These are phyloP conservation scores for Minunthozetes semirufus DNA, from an alignment of 2,888 invertebrate species.

Conservation along the genomic window DNA sequence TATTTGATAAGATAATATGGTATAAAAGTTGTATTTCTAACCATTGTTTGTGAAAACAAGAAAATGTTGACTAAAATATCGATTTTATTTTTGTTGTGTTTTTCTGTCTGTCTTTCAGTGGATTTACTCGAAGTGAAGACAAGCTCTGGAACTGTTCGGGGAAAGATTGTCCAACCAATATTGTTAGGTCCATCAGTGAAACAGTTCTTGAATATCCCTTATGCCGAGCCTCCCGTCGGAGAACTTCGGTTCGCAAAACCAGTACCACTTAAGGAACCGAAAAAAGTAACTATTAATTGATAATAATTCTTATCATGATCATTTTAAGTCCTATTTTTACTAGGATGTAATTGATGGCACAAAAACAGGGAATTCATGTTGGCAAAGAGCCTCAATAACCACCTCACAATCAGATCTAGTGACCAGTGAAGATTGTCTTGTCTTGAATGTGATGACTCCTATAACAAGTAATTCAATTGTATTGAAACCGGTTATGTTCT, in stretches of 20 bases:
- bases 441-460: conserved; percentile 4
- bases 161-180: too few relatives aligned
- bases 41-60: too few relatives aligned
- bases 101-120: too few relatives aligned
- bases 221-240: neutral
- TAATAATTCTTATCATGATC: neutral
- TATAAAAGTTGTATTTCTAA: too few relatives aligned
- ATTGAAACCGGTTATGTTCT: conserved; percentile 46
- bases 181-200: too few relatives aligned
- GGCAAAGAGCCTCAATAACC: neutral
- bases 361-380: neutral
- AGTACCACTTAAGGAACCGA: neutral
- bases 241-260: neutral
- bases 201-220: neutral
- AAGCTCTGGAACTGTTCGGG: too few relatives aligned
- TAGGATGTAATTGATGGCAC: conserved; percentile 27
- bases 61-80: too few relatives aligned
- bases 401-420: neutral
- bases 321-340: neutral
- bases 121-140: too few relatives aligned
- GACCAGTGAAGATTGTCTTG: conserved; percentile 26
- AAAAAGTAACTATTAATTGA: neutral
- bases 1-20: too few relatives aligned
- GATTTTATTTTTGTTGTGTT: too few relatives aligned
- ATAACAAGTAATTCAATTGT: neutral